phyloP scores from a whole-genome alignment of 2,888 invertebrate species.

The Herminia tarsipennalis region DNA sequence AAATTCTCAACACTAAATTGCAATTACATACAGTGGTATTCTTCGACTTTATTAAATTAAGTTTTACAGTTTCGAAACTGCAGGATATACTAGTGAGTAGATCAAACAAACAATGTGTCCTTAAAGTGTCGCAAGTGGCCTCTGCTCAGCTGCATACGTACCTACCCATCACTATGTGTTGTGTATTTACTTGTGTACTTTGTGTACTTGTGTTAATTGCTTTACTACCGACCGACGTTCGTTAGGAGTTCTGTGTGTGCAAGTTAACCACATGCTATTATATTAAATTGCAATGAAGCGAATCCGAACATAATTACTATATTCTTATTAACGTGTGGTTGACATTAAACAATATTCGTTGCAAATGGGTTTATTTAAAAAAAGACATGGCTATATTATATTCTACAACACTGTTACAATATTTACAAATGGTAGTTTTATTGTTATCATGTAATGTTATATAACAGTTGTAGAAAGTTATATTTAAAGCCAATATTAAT shows the following conservation, averaged over 20 bases:
- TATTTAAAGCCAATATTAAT: too few species aligned
- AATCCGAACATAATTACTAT: neutral
- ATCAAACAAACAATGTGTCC: neutral
- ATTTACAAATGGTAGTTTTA: neutral
- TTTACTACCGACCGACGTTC: constrained; percentile 6
- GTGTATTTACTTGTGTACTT: constrained; percentile 6
- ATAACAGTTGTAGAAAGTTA: neutral
- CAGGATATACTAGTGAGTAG: neutral
- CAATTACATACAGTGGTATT: too few species aligned
- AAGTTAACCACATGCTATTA: neutral
- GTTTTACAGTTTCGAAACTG: neutral
- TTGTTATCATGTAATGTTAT: neutral
- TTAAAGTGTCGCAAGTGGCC: constrained; percentile 1
- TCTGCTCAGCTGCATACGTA: neutral
- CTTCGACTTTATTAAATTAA: neutral
- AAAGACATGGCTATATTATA: too few species aligned
- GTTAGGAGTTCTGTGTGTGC: constrained; percentile 3
- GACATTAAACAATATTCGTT: too few species aligned
- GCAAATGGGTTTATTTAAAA: too few species aligned
- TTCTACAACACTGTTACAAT: too few species aligned
- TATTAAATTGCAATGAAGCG: neutral
- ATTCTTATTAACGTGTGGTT: too few species aligned
- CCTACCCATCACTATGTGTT: neutral
- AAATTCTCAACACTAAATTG: too few species aligned
- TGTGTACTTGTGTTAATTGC: constrained; percentile 12